Evolutionary conservation across 1,140 invertebrate species (phyloP).

Genomic region (Musca vetustissima): DNA sequence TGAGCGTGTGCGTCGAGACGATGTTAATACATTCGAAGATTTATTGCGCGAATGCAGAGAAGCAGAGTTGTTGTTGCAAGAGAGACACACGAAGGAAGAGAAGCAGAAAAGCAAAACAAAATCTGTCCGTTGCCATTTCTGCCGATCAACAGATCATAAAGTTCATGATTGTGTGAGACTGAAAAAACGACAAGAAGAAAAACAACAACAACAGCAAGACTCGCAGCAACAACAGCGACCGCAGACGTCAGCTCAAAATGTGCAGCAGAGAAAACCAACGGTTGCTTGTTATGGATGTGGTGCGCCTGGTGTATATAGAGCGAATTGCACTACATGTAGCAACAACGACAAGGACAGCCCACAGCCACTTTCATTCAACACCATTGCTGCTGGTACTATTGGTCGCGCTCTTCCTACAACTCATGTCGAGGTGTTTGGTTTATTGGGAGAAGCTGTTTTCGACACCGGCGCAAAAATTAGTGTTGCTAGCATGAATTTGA

Average conservation of each 20-base stretch:
- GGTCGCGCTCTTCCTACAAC: neutral
- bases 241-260: neutral
- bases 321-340: constrained; percentile 5
- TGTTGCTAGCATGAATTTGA: neutral
- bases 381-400: neutral
- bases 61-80: neutral
- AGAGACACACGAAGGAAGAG: neutral
- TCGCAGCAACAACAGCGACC: neutral
- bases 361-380: neutral
- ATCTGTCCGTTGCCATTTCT: neutral
- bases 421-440: neutral
- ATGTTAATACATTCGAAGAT: too few species aligned
- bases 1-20: too few species aligned
- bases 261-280: neutral
- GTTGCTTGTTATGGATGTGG: neutral
- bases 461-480: neutral
- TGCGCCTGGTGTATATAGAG: neutral
- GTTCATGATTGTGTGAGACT: neutral
- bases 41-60: too few species aligned
- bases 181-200: neutral
- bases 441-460: neutral
- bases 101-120: too few species aligned
- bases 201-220: neutral
- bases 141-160: neutral
- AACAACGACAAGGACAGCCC: neutral